phyloP scores from a whole-genome alignment of 53 echinoderm and acorn worm genomes.

The Astropecten irregularis region DNA sequence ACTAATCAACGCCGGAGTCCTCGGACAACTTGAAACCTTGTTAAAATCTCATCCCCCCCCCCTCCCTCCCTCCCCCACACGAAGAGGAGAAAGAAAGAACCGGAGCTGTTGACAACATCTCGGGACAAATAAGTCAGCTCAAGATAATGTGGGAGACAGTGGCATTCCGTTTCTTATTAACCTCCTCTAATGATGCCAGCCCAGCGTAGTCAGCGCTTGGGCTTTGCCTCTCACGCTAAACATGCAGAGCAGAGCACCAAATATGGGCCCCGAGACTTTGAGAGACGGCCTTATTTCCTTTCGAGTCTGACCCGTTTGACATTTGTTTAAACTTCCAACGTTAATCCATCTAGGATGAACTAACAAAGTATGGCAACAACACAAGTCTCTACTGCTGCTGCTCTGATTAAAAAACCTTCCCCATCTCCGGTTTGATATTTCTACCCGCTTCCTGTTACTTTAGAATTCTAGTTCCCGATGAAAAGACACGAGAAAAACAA shows the following conservation, averaged over 20 bases:
- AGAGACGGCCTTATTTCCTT: neutral
- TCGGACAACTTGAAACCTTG: neutral
- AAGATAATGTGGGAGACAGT: neutral
- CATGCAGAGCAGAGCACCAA: slow-evolving; percentile 16
- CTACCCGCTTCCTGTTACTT: no score
- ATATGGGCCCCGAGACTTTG: neutral
- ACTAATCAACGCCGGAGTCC: neutral
- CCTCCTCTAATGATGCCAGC: neutral
- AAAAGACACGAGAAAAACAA: no score
- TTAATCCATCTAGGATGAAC: neutral
- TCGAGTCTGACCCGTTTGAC: neutral
- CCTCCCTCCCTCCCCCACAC: no score
- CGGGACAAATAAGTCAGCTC: neutral
- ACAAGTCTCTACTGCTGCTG: no score
- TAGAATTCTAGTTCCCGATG: no score
- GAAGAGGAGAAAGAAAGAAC: neutral
- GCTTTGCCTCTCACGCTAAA: slow-evolving; percentile 3
- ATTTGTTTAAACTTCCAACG: slow-evolving; percentile 21
- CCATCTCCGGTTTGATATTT: no score
- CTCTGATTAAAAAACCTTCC: slow-evolving; percentile 13
- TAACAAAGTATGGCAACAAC: neutral
- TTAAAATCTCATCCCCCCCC: no score
- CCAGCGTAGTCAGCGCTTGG: neutral
- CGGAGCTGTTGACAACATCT: neutral
- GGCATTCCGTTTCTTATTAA: neutral